Conservation (phyloP, 2,888 invertebrate genomes). For the Dryobotodes eremita region DNA sequence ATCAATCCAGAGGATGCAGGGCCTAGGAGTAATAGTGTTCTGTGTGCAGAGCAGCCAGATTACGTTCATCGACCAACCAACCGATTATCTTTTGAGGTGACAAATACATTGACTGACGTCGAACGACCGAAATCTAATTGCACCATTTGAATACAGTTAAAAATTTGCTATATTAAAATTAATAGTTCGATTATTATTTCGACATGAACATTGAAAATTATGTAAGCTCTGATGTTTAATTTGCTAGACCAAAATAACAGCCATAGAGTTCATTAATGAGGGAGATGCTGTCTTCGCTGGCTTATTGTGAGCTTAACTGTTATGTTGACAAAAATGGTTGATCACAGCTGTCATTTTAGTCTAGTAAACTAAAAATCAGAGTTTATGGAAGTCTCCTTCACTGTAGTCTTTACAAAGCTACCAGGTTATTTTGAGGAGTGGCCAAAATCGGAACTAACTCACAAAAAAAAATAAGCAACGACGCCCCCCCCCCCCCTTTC, state of each 20-base stretch:
- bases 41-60: not conserved
- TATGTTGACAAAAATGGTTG: no score
- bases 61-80: not conserved
- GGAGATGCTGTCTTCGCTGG: not conserved
- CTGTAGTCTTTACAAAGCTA: not conserved
- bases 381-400: no score
- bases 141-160: not conserved
- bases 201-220: conserved; percentile 10
- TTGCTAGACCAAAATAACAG: no score
- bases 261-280: no score
- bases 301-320: no score
- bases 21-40: no score
- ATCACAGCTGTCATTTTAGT: no score
- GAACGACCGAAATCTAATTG: not conserved
- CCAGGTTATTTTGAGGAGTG: not conserved
- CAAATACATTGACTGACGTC: no score
- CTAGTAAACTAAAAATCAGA: no score
- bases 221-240: not conserved
- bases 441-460: not conserved
- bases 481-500: no score
- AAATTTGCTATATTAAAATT: conserved; percentile 9
- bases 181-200: conserved; percentile 27
- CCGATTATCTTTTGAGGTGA: not conserved
- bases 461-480: not conserved
- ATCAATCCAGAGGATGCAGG: not conserved